phyloP scores from a whole-genome alignment of 2,113 vertebrate genomes.

The Lipotes vexillifer region DNA sequence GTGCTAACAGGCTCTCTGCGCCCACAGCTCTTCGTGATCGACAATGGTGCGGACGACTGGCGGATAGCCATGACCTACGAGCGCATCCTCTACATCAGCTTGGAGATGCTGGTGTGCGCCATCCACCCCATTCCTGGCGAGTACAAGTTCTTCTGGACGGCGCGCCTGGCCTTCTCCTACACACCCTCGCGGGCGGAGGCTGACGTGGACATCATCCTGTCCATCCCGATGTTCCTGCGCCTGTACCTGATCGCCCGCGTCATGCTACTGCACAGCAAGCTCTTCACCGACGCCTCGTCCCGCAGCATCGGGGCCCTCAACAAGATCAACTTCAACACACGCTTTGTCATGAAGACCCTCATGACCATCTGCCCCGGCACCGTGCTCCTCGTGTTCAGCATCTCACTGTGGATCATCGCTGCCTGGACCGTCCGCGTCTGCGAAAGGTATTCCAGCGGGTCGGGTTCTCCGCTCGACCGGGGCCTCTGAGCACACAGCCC shows the following conservation, averaged over 20 bases:
- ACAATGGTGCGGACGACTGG: constrained; percentile 99
- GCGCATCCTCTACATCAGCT: constrained; percentile 93
- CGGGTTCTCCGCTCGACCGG: fast-evolving
- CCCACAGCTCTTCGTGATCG: constrained; percentile 94
- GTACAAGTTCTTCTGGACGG: constrained; percentile 97
- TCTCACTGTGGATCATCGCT: constrained; percentile 98
- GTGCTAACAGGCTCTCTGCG: background rate
- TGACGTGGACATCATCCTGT: constrained; percentile 98
- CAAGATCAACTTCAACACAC: constrained; percentile 99
- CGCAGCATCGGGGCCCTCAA: constrained; percentile 84
- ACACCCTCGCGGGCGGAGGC: constrained; percentile 93
- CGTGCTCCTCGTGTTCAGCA: constrained; percentile 98
- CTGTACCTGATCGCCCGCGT: constrained; percentile 98
- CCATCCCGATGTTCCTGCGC: constrained; percentile 98
- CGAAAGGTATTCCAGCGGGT: constrained; percentile 86
- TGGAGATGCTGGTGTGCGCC: constrained; percentile 98
- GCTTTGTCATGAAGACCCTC: constrained; percentile 99
- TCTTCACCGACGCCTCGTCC: constrained; percentile 89
- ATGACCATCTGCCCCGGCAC: constrained; percentile 99
- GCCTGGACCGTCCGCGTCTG: constrained; percentile 98
- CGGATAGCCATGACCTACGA: constrained; percentile 98
- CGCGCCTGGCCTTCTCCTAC: constrained; percentile 96
- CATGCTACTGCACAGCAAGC: constrained; percentile 98
- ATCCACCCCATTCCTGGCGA: constrained; percentile 97
- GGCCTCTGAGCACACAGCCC: background rate